A percentile compares a stretch with the other conserved stretches of the same genome.
phyloP scores from a whole-genome alignment of 2,888 invertebrate species.

The Galeruca laticollis region DNA sequence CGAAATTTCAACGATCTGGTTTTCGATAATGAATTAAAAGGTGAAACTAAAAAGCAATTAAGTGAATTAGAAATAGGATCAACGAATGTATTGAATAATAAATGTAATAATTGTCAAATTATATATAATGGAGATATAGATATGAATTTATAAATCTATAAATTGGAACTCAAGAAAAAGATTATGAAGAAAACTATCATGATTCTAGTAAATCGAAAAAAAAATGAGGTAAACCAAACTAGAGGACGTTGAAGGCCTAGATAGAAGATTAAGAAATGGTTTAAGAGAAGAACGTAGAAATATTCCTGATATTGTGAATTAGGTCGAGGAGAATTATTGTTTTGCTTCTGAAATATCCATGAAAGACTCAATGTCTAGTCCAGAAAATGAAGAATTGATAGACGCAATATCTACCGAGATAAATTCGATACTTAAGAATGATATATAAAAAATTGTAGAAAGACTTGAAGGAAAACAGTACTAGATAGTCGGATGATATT shows the following conservation, averaged over 20 bases:
- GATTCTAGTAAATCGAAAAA: background rate
- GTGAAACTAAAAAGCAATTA: conserved; percentile 8
- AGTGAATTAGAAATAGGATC: no score
- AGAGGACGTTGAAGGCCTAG: conserved; percentile 30
- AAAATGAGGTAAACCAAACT: background rate
- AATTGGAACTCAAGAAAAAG: background rate
- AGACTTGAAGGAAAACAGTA: conserved; percentile 34
- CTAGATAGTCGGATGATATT: conserved; percentile 48
- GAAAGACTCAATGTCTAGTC: conserved; percentile 31
- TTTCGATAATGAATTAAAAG: background rate
- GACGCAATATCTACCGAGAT: conserved; percentile 42
- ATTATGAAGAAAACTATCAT: conserved; percentile 8
- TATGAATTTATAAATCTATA: background rate
- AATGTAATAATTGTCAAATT: no score
- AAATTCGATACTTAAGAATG: no score
- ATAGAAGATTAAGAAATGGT: conserved; percentile 21
- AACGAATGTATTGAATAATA: no score
- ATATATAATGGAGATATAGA: background rate
- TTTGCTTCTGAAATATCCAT: background rate
- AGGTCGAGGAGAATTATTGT: no score
- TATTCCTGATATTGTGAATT: conserved; percentile 1
- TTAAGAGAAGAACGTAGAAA: conserved; percentile 30
- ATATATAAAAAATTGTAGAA: no score
- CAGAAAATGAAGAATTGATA: conserved; percentile 38
- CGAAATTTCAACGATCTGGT: background rate